Base-by-base conservation (phyloP, 23 tunicate genomes). In the Styela plicata region DNA sequence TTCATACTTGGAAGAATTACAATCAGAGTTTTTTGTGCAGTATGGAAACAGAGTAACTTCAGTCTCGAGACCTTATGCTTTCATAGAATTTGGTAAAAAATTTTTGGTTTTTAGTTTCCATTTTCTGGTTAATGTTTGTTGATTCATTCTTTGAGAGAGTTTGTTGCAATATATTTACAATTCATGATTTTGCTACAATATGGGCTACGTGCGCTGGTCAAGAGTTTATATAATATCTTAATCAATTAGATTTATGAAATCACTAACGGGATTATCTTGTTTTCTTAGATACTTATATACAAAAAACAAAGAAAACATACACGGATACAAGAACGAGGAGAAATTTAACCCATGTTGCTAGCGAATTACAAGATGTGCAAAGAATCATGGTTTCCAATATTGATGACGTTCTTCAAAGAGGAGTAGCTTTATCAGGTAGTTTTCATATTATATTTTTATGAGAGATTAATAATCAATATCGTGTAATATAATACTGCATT, bases 11-110 rank as follows among this genome's bases (percentile, higher is more conserved):
- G 97, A 90, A 2, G 99, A 95, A 29, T 31, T 95, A 26, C 87
- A 96, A 44, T 95, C 99, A 13, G 99, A 95, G 73, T 95, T 95
- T 74, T 95, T 89, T 86, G 99, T 95, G 29, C 99, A 95, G 63
- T 95, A 95, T 86, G 99, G 99, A 36, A 90, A 90, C 70, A 73
- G 99, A 73, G 86, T 95, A 29, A 70, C 37, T 29, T 78, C 88
- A 18, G 94, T 81, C 1, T 27, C 99, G 1, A 79, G 99, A 52
- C 99, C 99, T 2, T 95, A 95, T 84, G 89, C 91, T 2, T 95
- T 95, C 85, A 95, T 95, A 57, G 95, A 95, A 57, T 90, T 89
- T 85, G 95, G 94, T 89, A 74, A 69, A 70, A n/a, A n/a, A n/a
- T n/a, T n/a, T n/a, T n/a, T n/a, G n/a, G n/a, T n/a, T n/a, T n/a